Percentiles rank a stretch among this genome's conserved stretches.
Evolutionary conservation across 2,797 vertebrate species (phyloP).

Genomic region (Neomorphus geoffroyi): DNA sequence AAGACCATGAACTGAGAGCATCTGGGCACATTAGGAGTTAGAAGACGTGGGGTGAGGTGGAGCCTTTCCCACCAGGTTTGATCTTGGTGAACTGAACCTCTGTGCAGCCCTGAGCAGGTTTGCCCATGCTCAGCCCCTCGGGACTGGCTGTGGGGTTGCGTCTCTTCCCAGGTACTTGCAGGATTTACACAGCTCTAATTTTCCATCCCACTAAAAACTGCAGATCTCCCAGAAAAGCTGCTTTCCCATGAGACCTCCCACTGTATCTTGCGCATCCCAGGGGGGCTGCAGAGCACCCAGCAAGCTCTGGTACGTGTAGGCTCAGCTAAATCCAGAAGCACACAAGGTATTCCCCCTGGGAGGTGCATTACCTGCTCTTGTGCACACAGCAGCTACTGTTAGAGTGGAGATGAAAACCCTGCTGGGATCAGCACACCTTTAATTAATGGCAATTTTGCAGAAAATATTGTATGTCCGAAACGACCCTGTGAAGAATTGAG

Average conservation of each 20-base stretch:
- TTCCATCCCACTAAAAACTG: not conserved
- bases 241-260: not conserved
- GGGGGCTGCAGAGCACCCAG: not conserved
- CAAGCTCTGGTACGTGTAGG: not conserved
- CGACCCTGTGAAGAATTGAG: not conserved
- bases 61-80: not conserved
- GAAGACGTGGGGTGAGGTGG: not conserved
- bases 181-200: not conserved
- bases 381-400: not conserved
- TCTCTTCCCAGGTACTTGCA: not conserved
- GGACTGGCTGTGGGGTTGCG: not conserved
- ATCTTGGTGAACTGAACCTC: not conserved
- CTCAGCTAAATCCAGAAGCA: not conserved
- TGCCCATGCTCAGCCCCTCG: not conserved
- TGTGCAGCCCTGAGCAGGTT: not conserved
- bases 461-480: conserved; percentile 50
- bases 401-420: not conserved
- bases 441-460: conserved; percentile 47
- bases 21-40: not conserved
- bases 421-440: conserved; percentile 36
- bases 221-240: not conserved
- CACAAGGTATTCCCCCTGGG: not conserved
- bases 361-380: not conserved
- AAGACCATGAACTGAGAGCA: not conserved
- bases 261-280: not conserved